phyloP scores from a whole-genome alignment of 2,113 vertebrate species.

The Machaerirhynchus nigripectus region DNA sequence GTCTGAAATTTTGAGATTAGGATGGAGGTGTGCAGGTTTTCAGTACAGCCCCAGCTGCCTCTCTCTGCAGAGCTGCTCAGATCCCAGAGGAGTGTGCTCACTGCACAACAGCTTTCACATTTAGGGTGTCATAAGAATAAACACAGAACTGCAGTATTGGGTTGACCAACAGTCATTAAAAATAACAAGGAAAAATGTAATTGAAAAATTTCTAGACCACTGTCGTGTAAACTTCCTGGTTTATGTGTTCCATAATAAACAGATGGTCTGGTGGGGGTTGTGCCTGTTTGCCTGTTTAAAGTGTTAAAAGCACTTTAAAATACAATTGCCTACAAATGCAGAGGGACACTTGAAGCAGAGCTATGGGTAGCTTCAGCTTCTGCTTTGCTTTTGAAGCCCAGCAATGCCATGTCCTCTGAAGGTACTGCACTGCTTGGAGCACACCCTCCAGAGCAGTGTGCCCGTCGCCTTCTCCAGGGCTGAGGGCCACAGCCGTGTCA shows the following conservation, averaged over 20 bases:
- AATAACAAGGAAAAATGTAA: neutral
- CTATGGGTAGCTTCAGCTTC: neutral
- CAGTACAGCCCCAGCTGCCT: neutral
- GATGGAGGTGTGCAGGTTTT: neutral
- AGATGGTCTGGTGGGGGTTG: neutral
- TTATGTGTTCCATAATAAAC: neutral
- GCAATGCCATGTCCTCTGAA: neutral
- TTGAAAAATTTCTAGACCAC: neutral
- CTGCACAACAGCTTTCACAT: neutral
- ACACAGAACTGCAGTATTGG: neutral
- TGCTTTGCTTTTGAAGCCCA: neutral
- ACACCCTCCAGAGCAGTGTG: neutral
- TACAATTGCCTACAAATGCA: neutral
- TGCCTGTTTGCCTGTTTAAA: no score
- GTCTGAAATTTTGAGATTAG: conserved; percentile 3
- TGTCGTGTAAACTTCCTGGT: neutral
- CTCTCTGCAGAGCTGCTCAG: neutral
- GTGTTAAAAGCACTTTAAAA: neutral
- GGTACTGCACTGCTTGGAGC: fast-evolving
- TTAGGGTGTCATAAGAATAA: neutral
- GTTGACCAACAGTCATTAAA: neutral
- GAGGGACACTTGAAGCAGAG: neutral
- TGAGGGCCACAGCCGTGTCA: neutral
- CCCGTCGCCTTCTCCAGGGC: fast-evolving
- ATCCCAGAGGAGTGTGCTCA: neutral